These are phyloP conservation scores for Drosophila nigritarsus DNA, from an alignment of 2,888 invertebrate genomes.

Conservation along the genomic window DNA sequence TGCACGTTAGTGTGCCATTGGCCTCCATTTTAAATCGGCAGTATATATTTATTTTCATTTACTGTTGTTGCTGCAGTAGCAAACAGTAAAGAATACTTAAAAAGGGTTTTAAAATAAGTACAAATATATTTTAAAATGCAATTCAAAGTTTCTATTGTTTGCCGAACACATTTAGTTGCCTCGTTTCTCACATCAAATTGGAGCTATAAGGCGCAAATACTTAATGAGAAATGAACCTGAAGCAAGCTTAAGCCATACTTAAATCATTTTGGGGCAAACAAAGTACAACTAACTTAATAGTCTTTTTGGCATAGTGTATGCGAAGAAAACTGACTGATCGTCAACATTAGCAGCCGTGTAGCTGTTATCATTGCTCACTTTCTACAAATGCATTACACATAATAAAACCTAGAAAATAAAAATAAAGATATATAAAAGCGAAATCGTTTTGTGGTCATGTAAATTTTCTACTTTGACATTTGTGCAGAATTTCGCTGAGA, in stretches of 20 bases:
- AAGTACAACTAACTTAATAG: not conserved
- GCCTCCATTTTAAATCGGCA: not conserved
- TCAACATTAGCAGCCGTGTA: constrained; percentile 1
- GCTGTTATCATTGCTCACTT: constrained; percentile 21
- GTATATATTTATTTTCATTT: not conserved
- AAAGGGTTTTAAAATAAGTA: not conserved
- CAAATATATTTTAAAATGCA: not conserved
- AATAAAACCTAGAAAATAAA: constrained; percentile 9
- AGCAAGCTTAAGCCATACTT: not conserved
- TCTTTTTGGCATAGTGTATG: not conserved
- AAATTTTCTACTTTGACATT: constrained; percentile 74
- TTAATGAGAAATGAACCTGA: not conserved
- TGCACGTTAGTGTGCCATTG: not conserved
- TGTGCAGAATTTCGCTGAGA: constrained; percentile 72
- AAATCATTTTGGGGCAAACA: not conserved
- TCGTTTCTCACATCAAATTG: not conserved
- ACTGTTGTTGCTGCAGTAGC: not conserved
- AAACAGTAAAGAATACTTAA: not conserved
- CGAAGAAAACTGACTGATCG: not conserved
- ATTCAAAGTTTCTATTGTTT: not conserved
- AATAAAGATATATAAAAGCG: constrained; percentile 60
- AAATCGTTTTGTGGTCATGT: constrained; percentile 62
- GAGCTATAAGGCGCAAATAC: not conserved
- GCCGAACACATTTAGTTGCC: not conserved
- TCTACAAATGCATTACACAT: constrained; percentile 33